These are phyloP conservation scores for Danio albolineatus DNA, from an alignment of 2,797 vertebrate species.

Conservation along the genomic window DNA sequence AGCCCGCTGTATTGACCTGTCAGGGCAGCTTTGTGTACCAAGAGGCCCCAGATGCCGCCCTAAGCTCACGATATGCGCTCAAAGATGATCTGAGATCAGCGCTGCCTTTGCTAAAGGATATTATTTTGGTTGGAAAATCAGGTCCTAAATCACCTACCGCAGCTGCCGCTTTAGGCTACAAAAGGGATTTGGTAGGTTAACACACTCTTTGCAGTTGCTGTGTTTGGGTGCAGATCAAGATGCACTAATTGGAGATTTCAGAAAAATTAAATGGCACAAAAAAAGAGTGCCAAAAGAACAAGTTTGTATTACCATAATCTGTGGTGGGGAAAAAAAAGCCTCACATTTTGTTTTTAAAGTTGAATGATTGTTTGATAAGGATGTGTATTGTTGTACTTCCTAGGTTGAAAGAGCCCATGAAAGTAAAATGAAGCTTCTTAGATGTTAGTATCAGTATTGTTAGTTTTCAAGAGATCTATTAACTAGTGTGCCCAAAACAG, in stretches of 20 bases:
- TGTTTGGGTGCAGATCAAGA: conserved; percentile 28
- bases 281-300: too few relatives aligned
- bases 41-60: conserved; percentile 59
- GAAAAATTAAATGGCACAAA: too few relatives aligned
- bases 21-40: conserved; percentile 65
- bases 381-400: neutral
- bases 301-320: too few relatives aligned
- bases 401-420: too few relatives aligned
- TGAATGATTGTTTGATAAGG: neutral
- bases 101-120: neutral
- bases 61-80: neutral
- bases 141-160: conserved; percentile 15
- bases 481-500: too few relatives aligned
- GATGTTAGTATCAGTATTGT: too few relatives aligned
- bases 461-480: too few relatives aligned
- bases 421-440: too few relatives aligned
- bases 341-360: conserved; percentile 1
- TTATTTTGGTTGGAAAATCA: conserved; percentile 22
- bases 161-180: conserved; percentile 2
- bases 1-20: conserved; percentile 63
- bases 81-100: conserved; percentile 35
- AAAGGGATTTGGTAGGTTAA: neutral
- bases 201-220: neutral
- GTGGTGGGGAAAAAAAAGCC: too few relatives aligned
- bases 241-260: conserved; percentile 49